Conservation (phyloP, 2,888 invertebrate genomes). For the Podabrus alpinus region DNA sequence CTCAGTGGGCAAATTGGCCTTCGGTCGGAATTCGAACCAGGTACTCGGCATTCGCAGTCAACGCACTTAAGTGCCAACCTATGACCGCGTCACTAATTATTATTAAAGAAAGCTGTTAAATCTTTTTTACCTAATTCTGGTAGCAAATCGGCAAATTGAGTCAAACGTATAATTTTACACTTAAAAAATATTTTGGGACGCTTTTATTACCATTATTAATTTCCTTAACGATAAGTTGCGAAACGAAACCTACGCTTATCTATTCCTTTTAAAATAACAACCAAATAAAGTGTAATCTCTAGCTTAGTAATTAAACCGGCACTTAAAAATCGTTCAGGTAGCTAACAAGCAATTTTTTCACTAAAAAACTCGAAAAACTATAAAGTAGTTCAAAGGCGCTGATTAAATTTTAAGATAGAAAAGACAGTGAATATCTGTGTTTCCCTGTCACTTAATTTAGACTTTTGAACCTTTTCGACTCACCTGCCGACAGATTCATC, state of each 20-base stretch:
- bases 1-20: too few species aligned
- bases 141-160: background rate
- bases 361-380: background rate
- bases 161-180: background rate
- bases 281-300: background rate
- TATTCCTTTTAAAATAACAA: background rate
- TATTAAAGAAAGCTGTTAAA: background rate
- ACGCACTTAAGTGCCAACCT: too few species aligned
- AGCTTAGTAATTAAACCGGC: background rate
- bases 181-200: background rate
- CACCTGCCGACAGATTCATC: constrained; percentile 11
- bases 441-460: constrained; percentile 11
- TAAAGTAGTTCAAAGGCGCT: constrained; percentile 3
- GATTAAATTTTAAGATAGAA: constrained; percentile 10
- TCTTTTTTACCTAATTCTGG: background rate
- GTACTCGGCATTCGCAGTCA: too few species aligned
- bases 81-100: too few species aligned
- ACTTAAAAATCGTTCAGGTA: constrained; percentile 3
- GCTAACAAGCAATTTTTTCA: background rate
- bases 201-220: background rate
- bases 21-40: too few species aligned
- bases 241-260: background rate
- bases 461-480: constrained; percentile 3
- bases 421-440: constrained; percentile 13
- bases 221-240: background rate